Percentiles rank a stretch among this genome's conserved stretches.
phyloP scores from a whole-genome alignment of 2,113 vertebrate species.

The Fulica atra region DNA sequence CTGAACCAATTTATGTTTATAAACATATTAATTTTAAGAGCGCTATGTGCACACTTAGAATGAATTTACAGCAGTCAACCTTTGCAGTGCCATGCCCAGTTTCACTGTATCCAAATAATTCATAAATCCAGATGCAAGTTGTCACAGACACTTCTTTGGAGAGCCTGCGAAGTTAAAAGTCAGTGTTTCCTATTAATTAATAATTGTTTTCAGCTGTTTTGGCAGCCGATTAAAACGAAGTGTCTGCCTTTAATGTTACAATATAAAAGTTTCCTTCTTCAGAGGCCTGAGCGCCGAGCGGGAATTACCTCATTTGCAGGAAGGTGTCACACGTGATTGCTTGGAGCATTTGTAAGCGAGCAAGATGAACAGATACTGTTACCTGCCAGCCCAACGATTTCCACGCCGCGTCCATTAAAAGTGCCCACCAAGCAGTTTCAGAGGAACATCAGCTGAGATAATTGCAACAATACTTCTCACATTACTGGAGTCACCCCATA shows the following conservation, averaged over 20 bases:
- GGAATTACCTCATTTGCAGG: slow-evolving; percentile 51
- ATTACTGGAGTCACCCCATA: not conserved
- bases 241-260: slow-evolving; percentile 77
- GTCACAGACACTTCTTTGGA: slow-evolving; percentile 73
- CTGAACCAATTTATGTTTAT: slow-evolving; percentile 65
- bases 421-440: not conserved
- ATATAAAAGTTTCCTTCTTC: slow-evolving; percentile 68
- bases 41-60: slow-evolving; percentile 67
- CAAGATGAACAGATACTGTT: not conserved
- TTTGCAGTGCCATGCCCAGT: slow-evolving; percentile 61
- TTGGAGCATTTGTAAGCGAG: not conserved
- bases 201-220: slow-evolving; percentile 92
- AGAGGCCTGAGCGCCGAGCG: slow-evolving; percentile 4
- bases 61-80: slow-evolving; percentile 60
- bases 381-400: not conserved
- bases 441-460: not conserved
- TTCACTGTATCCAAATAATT: slow-evolving; percentile 65
- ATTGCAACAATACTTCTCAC: not conserved
- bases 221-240: slow-evolving; percentile 81
- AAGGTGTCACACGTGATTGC: slow-evolving; percentile 39
- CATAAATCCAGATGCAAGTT: slow-evolving; percentile 78
- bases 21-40: slow-evolving; percentile 70
- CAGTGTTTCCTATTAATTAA: slow-evolving; percentile 92
- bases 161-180: slow-evolving; percentile 80
- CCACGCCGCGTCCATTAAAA: not conserved